These are phyloP conservation scores for Papilio helenus DNA, from an alignment of 1,140 invertebrate species.

Conservation along the genomic window DNA sequence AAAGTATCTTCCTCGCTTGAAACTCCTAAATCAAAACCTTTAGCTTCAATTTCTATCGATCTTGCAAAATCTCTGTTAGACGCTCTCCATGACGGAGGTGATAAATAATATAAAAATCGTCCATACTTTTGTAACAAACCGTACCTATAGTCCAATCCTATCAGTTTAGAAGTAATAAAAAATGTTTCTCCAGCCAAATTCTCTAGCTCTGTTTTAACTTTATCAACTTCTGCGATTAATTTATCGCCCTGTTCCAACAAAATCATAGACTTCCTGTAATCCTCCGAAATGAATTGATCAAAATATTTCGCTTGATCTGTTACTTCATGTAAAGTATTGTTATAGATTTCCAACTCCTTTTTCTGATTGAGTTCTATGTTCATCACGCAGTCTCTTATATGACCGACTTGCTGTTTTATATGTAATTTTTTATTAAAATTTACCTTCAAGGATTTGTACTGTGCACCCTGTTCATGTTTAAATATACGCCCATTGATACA, in stretches of 20 bases:
- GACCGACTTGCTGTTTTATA: conserved; percentile 70
- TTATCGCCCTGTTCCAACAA: conserved; percentile 79
- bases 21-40: conserved; percentile 70
- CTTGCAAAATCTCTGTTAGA: conserved; percentile 75
- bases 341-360: conserved; percentile 79
- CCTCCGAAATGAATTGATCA: conserved; percentile 84
- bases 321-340: conserved; percentile 76
- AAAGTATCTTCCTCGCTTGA: conserved; percentile 72
- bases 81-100: conserved; percentile 83
- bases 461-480: conserved; percentile 41
- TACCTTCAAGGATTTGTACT: conserved; percentile 61
- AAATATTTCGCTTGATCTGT: conserved; percentile 81
- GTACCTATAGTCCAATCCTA: conserved; percentile 85
- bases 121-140: conserved; percentile 85
- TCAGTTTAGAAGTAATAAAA: conserved; percentile 82
- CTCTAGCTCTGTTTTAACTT: conserved; percentile 68
- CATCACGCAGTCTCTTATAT: conserved; percentile 82
- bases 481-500: conserved; percentile 51
- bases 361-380: conserved; percentile 83
- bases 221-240: conserved; percentile 73
- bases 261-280: conserved; percentile 84
- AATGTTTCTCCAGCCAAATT: conserved; percentile 73
- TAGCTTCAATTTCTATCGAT: conserved; percentile 73
- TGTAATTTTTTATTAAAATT: conserved; percentile 53
- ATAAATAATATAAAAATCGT: conserved; percentile 85